Evolutionary conservation across 2,113 vertebrate genomes (phyloP).

Genomic region (Cottus gobio): DNA sequence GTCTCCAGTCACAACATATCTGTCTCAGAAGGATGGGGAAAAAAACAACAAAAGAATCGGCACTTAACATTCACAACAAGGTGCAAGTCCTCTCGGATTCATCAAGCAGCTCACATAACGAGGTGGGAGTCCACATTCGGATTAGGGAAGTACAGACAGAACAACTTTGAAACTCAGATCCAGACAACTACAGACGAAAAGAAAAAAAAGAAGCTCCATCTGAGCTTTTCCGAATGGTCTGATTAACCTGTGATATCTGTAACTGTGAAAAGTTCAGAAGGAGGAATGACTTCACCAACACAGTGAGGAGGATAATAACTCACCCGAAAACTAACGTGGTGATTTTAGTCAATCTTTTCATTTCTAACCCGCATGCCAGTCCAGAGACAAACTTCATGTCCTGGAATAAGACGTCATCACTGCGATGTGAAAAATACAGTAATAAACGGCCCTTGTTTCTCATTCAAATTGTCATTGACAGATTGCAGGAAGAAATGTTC

Average conservation of each 20-base stretch:
- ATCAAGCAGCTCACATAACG: constrained; percentile 35
- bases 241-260: neutral
- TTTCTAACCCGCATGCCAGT: no score
- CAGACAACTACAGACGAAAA: neutral
- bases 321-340: no score
- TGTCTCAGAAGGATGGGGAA: constrained; percentile 22
- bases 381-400: no score
- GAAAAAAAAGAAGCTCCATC: neutral
- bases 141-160: neutral
- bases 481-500: no score
- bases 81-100: constrained; percentile 34
- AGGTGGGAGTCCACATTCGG: constrained; percentile 1
- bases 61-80: constrained; percentile 50
- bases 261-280: neutral
- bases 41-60: constrained; percentile 2
- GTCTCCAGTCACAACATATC: constrained; percentile 59
- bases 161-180: neutral
- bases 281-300: neutral
- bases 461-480: no score
- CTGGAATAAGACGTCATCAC: no score
- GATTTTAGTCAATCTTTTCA: no score
- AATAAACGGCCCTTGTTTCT: no score
- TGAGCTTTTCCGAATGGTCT: neutral
- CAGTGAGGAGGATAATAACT: no score
- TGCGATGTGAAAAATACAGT: no score